phyloP scores from a whole-genome alignment of 2,888 invertebrate genomes.

The Drosophila mimetica region DNA sequence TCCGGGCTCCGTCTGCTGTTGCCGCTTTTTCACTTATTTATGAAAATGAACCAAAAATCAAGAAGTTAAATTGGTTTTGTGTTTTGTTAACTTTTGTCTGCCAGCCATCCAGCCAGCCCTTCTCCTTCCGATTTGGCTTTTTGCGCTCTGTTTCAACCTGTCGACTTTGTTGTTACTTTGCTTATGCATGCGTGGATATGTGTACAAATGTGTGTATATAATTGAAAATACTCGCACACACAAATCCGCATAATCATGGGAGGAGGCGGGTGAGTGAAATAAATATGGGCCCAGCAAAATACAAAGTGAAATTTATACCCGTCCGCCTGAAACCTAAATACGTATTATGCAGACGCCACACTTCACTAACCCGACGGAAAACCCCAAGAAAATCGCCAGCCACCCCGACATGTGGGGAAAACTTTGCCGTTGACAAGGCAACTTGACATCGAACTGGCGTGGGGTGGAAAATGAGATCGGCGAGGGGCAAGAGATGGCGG shows the following conservation, averaged over 20 bases:
- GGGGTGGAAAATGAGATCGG: slow-evolving; percentile 7
- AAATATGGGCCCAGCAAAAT: slow-evolving; percentile 59
- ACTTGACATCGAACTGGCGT: slow-evolving; percentile 34
- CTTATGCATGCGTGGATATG: slow-evolving; percentile 38
- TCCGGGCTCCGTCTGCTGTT: slow-evolving; percentile 24
- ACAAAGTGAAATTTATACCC: slow-evolving; percentile 67
- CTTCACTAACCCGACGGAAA: slow-evolving; percentile 32
- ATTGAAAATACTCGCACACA: slow-evolving; percentile 52
- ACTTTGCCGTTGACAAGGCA: slow-evolving; percentile 59
- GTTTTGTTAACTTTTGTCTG: slow-evolving; percentile 69
- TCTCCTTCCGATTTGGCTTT: slow-evolving; percentile 35
- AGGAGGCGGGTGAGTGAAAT: slow-evolving; percentile 28
- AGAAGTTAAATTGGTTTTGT: slow-evolving; percentile 78
- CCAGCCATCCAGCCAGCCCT: slow-evolving; percentile 18
- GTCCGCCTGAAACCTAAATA: slow-evolving; percentile 57
- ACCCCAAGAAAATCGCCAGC: slow-evolving; percentile 29
- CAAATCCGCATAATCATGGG: slow-evolving; percentile 32
- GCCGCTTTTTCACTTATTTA: slow-evolving; percentile 67
- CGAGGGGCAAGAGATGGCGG: background rate
- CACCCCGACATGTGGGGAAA: slow-evolving; percentile 34
- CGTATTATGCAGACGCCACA: slow-evolving; percentile 58
- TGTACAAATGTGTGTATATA: slow-evolving; percentile 47
- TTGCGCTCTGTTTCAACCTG: slow-evolving; percentile 49
- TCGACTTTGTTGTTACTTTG: slow-evolving; percentile 47
- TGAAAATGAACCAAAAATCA: slow-evolving; percentile 68